Evolutionary conservation across 2,797 vertebrate genomes (phyloP).

Genomic region (Kryptolebias ocellatus): DNA sequence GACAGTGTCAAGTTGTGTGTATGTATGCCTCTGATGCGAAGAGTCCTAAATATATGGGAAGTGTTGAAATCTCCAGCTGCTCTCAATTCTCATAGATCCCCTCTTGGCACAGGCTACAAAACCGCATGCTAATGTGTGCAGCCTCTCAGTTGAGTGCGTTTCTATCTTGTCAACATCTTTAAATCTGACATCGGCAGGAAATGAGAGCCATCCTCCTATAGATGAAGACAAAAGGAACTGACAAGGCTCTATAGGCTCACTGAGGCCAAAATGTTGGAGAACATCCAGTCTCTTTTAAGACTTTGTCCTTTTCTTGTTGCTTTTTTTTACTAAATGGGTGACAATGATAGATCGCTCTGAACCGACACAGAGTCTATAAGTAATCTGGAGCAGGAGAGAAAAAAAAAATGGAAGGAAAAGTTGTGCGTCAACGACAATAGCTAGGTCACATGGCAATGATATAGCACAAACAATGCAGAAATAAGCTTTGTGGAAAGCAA

Average conservation of each 20-base stretch:
- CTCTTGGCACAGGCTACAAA: slow-evolving; percentile 48
- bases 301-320: slow-evolving; percentile 27
- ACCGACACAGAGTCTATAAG: slow-evolving; percentile 18
- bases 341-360: slow-evolving; percentile 56
- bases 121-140: slow-evolving; percentile 57
- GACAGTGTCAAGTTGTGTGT: slow-evolving; percentile 9
- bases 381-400: slow-evolving; percentile 36
- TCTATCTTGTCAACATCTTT: slow-evolving; percentile 52
- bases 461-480: slow-evolving; percentile 14
- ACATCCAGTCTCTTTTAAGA: slow-evolving; percentile 51
- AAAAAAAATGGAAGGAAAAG: slow-evolving; percentile 28
- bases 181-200: slow-evolving; percentile 61
- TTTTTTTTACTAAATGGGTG: slow-evolving; percentile 45
- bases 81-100: slow-evolving; percentile 59
- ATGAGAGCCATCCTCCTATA: slow-evolving; percentile 56
- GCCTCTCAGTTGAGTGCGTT: slow-evolving; percentile 27
- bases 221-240: slow-evolving; percentile 61
- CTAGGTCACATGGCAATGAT: slow-evolving; percentile 53
- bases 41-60: slow-evolving; percentile 54
- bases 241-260: slow-evolving; percentile 20
- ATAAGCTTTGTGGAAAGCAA: background rate
- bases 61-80: slow-evolving; percentile 64
- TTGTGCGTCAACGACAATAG: slow-evolving; percentile 40
- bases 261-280: slow-evolving; percentile 46
- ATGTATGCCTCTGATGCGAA: slow-evolving; percentile 27